These are phyloP conservation scores for Aspiorhynchus laticeps DNA, from an alignment of 2,113 vertebrate species.

Conservation along the genomic window DNA sequence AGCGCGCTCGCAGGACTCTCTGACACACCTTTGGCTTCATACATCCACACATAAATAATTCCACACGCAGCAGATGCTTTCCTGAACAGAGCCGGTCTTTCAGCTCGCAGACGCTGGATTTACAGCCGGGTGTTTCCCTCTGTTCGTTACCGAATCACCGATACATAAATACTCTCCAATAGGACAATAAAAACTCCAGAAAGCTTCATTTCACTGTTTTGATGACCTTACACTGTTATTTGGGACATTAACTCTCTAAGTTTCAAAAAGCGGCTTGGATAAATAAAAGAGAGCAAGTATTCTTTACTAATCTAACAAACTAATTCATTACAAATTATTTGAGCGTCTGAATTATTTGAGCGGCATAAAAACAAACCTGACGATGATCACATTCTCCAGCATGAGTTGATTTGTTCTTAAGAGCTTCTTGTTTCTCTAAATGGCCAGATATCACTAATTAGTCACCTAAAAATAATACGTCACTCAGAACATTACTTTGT, in stretches of 20 bases:
- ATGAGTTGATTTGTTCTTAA: not conserved
- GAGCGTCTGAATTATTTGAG: not conserved
- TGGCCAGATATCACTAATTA: not conserved
- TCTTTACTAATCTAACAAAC: not conserved
- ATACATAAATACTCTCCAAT: conserved; percentile 67
- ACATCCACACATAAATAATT: conserved; percentile 76
- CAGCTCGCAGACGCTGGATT: conserved; percentile 70
- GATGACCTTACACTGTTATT: conserved; percentile 10
- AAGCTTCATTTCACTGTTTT: not conserved
- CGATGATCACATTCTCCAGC: not conserved
- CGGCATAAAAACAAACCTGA: not conserved
- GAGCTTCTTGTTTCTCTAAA: not conserved
- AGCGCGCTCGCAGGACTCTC: conserved; percentile 70
- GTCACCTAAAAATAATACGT: too few species aligned
- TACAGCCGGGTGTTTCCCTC: conserved; percentile 75
- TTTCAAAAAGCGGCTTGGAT: not conserved
- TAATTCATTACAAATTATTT: not conserved
- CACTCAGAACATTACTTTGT: too few species aligned
- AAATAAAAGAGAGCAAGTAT: not conserved
- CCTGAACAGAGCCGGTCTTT: conserved; percentile 69
- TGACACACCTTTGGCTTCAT: conserved; percentile 75
- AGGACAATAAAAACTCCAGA: not conserved
- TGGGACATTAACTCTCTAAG: not conserved
- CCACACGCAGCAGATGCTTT: conserved; percentile 70
- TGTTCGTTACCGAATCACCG: conserved; percentile 70